Base-by-base conservation (phyloP, 2,797 vertebrate species). In the Tokudaia tokunoshimensis region DNA sequence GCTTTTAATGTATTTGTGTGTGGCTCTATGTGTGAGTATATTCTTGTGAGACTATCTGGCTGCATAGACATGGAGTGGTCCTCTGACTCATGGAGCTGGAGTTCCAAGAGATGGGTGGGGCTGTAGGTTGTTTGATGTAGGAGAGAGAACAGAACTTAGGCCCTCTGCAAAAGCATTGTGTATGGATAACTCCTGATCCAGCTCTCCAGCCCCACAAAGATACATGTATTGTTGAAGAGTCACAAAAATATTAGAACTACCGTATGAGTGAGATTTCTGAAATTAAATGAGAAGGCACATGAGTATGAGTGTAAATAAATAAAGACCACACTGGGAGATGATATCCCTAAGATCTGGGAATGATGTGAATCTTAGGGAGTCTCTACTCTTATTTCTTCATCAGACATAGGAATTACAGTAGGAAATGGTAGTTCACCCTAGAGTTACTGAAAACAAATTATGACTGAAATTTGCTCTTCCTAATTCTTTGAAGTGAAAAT, bases 401-500 rank as follows among this genome's bases (percentile, higher is more conserved):
- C 29, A 50, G 44, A 50, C 29, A 78, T 92, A 63, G 41, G 67
- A 83, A 92, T 74, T 94, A 34, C 55, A 4, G 47, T 55, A 24
- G 63, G 19, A 47, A 84, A 92, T 67, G 59, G 67, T 55, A 50
- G 44, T 61, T 88, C 50, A 90, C n/a, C 13, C 0, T 41, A 74
- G 50, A 44, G 37, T 67, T 96, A 93, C 37, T 52, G 37, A 34
- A 14, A 90, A 81, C 37, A 0, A 11, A 89, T 96, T 89, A 31
- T 57, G 10, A 59, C n/a, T 72, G 50, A 83, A 74, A 90, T n/a
- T 31, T 79, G 57, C 24, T 76, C 15, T 89, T 80, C 57, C 11
- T 87, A 89, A 89, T 52, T 92, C 19, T 89, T 92, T 65, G 95
- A 96, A 80, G 29, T 41, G 22, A 26, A 92, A 87, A 22, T 76